Base-by-base conservation (phyloP, 2,113 vertebrate species). In the Eidolon helvum region DNA sequence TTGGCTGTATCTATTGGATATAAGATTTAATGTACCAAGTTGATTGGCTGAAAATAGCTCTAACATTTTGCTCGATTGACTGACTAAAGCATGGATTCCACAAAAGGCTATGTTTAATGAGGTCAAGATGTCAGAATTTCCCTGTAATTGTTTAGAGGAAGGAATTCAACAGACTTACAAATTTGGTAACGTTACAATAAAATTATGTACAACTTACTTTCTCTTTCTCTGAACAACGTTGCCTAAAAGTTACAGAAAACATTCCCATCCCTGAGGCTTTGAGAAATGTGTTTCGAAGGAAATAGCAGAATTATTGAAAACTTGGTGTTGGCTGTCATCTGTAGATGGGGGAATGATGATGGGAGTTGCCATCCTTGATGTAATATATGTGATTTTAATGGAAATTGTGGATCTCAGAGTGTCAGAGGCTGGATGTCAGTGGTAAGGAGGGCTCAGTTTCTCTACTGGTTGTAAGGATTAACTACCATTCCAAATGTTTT, bases 131-230 rank as follows among this genome's bases (percentile, higher is more conserved):
- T 9, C 48, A 94, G 48, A 87, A 65, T 38, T 82, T 86, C 5
- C 35, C 30, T 83, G 40, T 38, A 91, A 87, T 92, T 90, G 90
- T 82, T 96, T 88, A 94, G 40, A 90, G 45, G 18, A 92, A 92
- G n/a, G 57, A 92, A 69, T 92, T 50, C 66, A 94, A 90, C 40
- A 85, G 50, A 65, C 61, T 53, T 87, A 87, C 68, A 87, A 95
- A 80, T 59, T 71, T 80, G 82, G 88, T 90, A 83, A 77, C 88
- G 57, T 90, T 87, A 71, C 22, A 55, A 87, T n/a, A 95, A 71
- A 92, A 80, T 72, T 82, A 35, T 10, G 18, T 83, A 35, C 7
- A 84, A 72, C 30, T 95, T 87, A 68, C 40, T 94, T 88, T 94
- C 14, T 85, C 57, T 91, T 53, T 16, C 50, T 68, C 50, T 85